A percentile compares a stretch with the other conserved stretches of the same genome.
phyloP scores from a whole-genome alignment of 2,113 vertebrate species.

The Gadus macrocephalus region DNA sequence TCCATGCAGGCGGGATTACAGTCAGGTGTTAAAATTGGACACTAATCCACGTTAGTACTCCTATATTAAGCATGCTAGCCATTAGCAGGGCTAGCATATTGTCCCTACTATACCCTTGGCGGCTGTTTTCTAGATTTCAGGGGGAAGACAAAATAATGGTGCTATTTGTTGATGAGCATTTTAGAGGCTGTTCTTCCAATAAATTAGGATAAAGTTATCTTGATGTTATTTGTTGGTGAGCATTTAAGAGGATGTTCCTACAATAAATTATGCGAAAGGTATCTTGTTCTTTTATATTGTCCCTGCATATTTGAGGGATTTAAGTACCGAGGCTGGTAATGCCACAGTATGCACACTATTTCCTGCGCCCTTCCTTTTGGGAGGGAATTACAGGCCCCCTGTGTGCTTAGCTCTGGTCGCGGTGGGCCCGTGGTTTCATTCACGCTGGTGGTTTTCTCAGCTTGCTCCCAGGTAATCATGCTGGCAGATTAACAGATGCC shows the following conservation, averaged over 20 bases:
- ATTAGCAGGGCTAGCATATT: slow-evolving; percentile 27
- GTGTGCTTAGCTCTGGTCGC: slow-evolving; percentile 8
- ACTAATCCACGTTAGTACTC: slow-evolving; percentile 67
- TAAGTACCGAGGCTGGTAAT: background rate
- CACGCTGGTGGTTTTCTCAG: slow-evolving; percentile 14
- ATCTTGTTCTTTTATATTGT: too few relatives aligned
- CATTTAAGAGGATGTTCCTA: too few relatives aligned
- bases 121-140: too few relatives aligned
- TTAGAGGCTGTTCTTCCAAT: background rate
- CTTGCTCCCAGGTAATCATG: slow-evolving; percentile 18
- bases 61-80: slow-evolving; percentile 58
- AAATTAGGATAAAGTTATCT: background rate
- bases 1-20: slow-evolving; percentile 68
- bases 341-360: background rate
- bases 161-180: background rate
- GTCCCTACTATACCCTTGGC: slow-evolving; percentile 8
- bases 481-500: background rate
- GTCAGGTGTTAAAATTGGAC: slow-evolving; percentile 75
- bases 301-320: too few relatives aligned
- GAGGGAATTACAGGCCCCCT: slow-evolving; percentile 14
- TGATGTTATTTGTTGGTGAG: background rate
- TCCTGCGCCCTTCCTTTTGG: background rate
- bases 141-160: too few relatives aligned
- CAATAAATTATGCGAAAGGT: too few relatives aligned
- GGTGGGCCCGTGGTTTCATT: background rate